Evolutionary conservation across 2,113 vertebrate species (phyloP), one percentile per base, ranked within the genome.

Genomic region (Tetrao urogallus): DNA sequence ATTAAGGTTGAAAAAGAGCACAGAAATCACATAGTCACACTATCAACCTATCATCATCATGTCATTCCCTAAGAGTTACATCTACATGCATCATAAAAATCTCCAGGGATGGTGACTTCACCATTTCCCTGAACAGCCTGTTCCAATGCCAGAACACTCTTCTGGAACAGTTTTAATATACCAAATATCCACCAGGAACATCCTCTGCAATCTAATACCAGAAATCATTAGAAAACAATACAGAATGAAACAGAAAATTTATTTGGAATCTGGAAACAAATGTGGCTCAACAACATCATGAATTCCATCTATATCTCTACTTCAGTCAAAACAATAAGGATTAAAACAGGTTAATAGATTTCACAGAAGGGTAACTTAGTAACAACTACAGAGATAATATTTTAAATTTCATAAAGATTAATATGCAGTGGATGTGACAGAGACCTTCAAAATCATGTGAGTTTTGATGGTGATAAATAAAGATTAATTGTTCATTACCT

Each of bases 331-430:
- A 57, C 15, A 57, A 21, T 32, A 52, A 30, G 1, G 1, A 27
- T 2, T 3, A 61, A 17, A 93, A 38, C 3, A n/a, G 2, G 14
- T 65, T 42, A 73, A 79, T 76, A 73, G 7, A 18, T 38, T 13
- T 48, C 38, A 54, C 8, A n/a, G 45, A 77, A 58, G 0, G 2
- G 2, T 72, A 72, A 27, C 0, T 0, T 20, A 1, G 4, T 43
- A 70, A 52, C 86, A 48, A 0, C 1, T 25, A 17, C 18, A 13
- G 11, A 89, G 28, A 4, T 36, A 65, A 52, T 36, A 0, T 45
- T 61, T 57, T 78, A 6, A n/a, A 3, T 78, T 74, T 43, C 19
- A 38, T 58, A 60, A 71, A 1, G 0, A 6, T 11, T 47, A 8
- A 12, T n/a, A 6, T 30, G 58, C 22, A 52, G 8, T 1, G 0